Base-by-base conservation (phyloP, 2,888 invertebrate species). In the Aphodius granarius region DNA sequence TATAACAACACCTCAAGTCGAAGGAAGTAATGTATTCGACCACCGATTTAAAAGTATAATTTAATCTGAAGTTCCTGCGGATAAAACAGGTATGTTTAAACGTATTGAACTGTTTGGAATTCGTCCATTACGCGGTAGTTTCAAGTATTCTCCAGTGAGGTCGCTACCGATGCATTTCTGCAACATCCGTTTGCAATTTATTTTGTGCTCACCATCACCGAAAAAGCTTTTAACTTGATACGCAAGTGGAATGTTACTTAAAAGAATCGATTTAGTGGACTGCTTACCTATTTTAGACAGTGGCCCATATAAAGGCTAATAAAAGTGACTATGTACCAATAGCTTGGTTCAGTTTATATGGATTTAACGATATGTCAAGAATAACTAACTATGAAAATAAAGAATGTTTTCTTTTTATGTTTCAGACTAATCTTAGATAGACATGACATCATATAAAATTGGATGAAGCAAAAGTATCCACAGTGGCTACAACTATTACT, bases 21-120 rank as follows among this genome's bases (percentile, higher is more conserved):
- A 0, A 6, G 43, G 9, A 0, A 6, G 43, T 43, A 13, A 43
- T 43, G 43, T 43, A 43, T 43, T 43, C 43, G 43, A 43, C 1
- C 9, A 43, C 2, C 43, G 43, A 80, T 80, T 80, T 80, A 80
- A 81, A 81, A 81, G 80, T 80, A 81, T 81, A 81, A 80, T 81
- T 80, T 81, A 80, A 79, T 81, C 79, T 80, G 74, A 78, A 80
- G 78, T 79, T 78, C 78, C 77, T 75, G 77, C 76, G 76, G 78
- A 78, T 78, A 79, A 79, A 79, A 76, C 76, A 79, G 78, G 79
- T 78, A 78, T 76, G 79, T 79, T 79, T 78, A 79, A 80, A 77
- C 78, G 77, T 76, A 80, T 80, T 77, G 78, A 77, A 78, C 78
- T 70, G 73, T 76, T 76, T 73, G 66, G 73, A 76, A 70, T 64